These are phyloP conservation scores for Ailuropoda melanoleuca DNA, from an alignment of 2,113 vertebrate species.

Conservation along the genomic window DNA sequence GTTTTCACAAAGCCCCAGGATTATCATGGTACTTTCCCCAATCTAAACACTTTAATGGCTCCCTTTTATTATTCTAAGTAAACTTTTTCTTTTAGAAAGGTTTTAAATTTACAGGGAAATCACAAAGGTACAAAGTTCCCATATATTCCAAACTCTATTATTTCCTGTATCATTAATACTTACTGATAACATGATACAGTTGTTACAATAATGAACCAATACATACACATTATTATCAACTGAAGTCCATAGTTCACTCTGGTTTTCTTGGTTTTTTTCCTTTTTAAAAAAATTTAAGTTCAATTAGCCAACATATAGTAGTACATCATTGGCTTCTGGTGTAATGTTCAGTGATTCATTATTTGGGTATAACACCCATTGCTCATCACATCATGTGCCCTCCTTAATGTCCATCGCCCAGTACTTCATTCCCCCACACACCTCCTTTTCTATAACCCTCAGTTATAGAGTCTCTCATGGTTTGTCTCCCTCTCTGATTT, in stretches of 20 bases:
- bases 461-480: too few species aligned
- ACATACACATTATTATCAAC: not conserved
- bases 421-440: too few species aligned
- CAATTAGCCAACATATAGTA: not conserved
- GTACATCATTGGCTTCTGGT: not conserved
- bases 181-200: not conserved
- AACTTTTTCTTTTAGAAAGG: not conserved
- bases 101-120: slow-evolving; percentile 2
- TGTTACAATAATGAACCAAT: not conserved
- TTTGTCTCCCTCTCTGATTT: too few species aligned
- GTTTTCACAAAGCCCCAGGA: not conserved
- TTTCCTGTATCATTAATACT: not conserved
- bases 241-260: not conserved
- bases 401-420: too few species aligned
- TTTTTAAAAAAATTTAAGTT: not conserved
- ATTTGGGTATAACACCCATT: too few species aligned
- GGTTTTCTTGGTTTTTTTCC: too few species aligned
- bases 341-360: too few species aligned
- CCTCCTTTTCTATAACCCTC: too few species aligned
- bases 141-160: not conserved
- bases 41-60: not conserved
- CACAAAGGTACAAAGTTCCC: not conserved
- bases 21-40: not conserved
- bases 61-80: not conserved
- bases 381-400: too few species aligned